Conservation (phyloP, 2,888 invertebrate species). For the Coenonympha arcania region DNA sequence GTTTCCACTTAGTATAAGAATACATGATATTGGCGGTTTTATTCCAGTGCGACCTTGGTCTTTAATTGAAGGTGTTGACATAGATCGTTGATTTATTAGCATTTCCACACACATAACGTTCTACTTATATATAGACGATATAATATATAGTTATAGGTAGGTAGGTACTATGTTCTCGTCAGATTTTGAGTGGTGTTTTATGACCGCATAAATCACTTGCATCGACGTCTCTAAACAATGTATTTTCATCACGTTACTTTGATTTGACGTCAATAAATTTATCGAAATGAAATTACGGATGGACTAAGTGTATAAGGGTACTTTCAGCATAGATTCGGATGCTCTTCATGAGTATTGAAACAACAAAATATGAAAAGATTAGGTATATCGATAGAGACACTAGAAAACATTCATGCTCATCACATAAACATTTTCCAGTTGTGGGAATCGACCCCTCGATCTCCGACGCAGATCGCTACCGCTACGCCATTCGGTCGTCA, state of each 20-base stretch:
- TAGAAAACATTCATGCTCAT: no score
- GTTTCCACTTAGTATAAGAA: constrained; percentile 61
- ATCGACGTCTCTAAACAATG: constrained; percentile 18
- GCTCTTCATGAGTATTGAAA: no score
- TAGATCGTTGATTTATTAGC: constrained; percentile 55
- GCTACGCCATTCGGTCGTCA: no score
- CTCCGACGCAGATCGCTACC: no score
- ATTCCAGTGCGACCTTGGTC: constrained; percentile 51
- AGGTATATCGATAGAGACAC: no score
- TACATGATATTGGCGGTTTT: constrained; percentile 49
- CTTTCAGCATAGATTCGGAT: no score
- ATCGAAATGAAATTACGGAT: not conserved
- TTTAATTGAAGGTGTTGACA: constrained; percentile 72
- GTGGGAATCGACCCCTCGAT: no score
- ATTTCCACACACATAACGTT: constrained; percentile 45
- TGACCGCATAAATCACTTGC: constrained; percentile 17
- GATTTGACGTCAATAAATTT: constrained; percentile 11
- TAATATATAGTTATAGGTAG: no score
- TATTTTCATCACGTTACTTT: constrained; percentile 14
- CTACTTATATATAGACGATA: not conserved
- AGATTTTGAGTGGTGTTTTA: constrained; percentile 14
- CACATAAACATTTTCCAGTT: no score
- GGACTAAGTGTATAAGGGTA: not conserved
- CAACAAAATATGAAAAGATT: no score
- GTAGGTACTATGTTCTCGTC: no score